Percentiles rank a stretch among this genome's conserved stretches.
Evolutionary conservation across 92 coral and sea anemone species (phyloP).

Genomic region (Porites rus): DNA sequence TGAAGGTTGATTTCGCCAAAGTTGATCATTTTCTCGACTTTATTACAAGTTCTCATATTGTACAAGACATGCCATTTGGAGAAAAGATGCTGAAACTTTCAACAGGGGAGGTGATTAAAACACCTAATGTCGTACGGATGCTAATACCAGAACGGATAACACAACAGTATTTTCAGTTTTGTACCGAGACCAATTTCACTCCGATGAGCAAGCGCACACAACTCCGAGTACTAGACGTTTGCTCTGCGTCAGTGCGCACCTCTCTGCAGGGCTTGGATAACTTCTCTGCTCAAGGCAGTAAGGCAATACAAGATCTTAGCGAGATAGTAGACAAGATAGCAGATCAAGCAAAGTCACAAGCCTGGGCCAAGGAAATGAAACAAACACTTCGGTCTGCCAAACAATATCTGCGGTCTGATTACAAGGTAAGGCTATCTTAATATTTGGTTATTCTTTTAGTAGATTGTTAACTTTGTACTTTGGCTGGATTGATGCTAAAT

Average conservation of each 20-base stretch:
- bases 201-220: constrained; percentile 66
- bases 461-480: neutral
- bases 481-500: neutral
- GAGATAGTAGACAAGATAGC: constrained; percentile 45
- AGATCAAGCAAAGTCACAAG: constrained; percentile 5
- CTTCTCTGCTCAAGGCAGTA: constrained; percentile 58
- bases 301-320: constrained; percentile 51
- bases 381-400: constrained; percentile 24
- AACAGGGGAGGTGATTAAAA: constrained; percentile 58
- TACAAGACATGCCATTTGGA: constrained; percentile 71
- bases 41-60: constrained; percentile 64
- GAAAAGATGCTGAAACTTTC: constrained; percentile 54
- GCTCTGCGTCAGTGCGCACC: constrained; percentile 62
- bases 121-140: constrained; percentile 60
- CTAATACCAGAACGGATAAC: constrained; percentile 64
- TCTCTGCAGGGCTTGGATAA: constrained; percentile 73
- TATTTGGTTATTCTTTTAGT: neutral
- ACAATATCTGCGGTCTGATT: constrained; percentile 36
- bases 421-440: constrained; percentile 26
- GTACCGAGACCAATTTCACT: constrained; percentile 52
- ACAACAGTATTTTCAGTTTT: constrained; percentile 58
- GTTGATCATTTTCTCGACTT: constrained; percentile 56
- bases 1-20: constrained; percentile 44
- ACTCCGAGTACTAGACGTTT: constrained; percentile 49
- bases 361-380: constrained; percentile 41